These are phyloP conservation scores for Hypercompe scribonia DNA, from an alignment of 2,888 invertebrate genomes.

Conservation along the genomic window DNA sequence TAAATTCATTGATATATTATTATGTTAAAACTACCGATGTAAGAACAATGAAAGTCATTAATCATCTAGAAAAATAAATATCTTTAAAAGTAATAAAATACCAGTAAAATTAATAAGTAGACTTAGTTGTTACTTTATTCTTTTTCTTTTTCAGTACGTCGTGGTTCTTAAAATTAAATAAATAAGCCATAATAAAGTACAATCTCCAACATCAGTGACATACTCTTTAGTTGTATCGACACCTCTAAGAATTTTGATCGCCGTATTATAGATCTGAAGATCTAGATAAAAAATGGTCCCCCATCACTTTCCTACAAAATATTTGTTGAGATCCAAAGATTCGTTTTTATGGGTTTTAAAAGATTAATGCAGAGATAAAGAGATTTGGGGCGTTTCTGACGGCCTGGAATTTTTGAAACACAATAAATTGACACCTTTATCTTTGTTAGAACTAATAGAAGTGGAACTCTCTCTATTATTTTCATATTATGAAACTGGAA, in stretches of 20 bases:
- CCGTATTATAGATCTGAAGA: slow-evolving; percentile 71
- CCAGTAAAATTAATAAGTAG: slow-evolving; percentile 46
- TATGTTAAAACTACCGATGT: slow-evolving; percentile 32
- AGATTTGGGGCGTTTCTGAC: slow-evolving; percentile 76
- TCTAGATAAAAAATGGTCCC: slow-evolving; percentile 77
- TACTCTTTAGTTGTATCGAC: slow-evolving; percentile 80
- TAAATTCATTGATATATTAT: slow-evolving; percentile 36
- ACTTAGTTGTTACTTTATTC: slow-evolving; percentile 29
- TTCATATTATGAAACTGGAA: slow-evolving; percentile 33
- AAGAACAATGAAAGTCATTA: slow-evolving; percentile 42
- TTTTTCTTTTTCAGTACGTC: slow-evolving; percentile 19
- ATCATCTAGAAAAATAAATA: slow-evolving; percentile 35
- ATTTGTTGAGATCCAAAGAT: slow-evolving; percentile 83
- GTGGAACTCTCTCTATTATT: slow-evolving; percentile 35
- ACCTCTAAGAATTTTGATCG: slow-evolving; percentile 85
- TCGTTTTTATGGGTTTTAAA: slow-evolving; percentile 80
- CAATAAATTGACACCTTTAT: slow-evolving; percentile 78
- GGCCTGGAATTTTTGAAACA: slow-evolving; percentile 70
- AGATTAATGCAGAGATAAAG: slow-evolving; percentile 83
- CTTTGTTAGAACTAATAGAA: slow-evolving; percentile 49
- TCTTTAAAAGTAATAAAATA: slow-evolving; percentile 37
- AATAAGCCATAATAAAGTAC: slow-evolving; percentile 60
- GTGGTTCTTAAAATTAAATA: slow-evolving; percentile 39
- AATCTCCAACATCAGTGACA: slow-evolving; percentile 66
- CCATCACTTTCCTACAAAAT: slow-evolving; percentile 85